phyloP scores from a whole-genome alignment of 2,797 vertebrate genomes.

The Orientallactaga sibirica region DNA sequence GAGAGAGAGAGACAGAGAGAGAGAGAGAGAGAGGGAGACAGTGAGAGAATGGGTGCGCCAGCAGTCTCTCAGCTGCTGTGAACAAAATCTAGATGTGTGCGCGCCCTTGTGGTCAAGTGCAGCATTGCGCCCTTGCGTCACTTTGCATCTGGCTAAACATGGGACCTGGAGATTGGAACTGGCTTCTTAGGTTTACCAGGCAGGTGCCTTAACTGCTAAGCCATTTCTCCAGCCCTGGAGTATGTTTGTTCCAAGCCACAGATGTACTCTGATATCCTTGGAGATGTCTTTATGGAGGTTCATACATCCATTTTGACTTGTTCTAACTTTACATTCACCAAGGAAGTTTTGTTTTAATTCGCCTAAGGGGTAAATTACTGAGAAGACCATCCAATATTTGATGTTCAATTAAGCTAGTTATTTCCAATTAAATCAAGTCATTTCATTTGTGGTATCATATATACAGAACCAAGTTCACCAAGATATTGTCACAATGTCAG shows the following conservation, averaged over 20 bases:
- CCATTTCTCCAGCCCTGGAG: too few species aligned
- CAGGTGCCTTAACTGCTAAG: too few species aligned
- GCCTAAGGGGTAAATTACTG: neutral
- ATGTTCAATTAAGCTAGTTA: conserved; percentile 4
- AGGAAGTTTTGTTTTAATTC: neutral
- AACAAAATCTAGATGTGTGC: too few species aligned
- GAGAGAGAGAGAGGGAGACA: too few species aligned
- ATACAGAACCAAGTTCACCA: neutral
- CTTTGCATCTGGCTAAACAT: too few species aligned
- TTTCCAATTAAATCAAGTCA: neutral
- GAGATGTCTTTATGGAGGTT: neutral
- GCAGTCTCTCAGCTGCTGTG: too few species aligned
- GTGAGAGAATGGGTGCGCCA: too few species aligned
- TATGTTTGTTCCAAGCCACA: neutral
- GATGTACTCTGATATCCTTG: neutral
- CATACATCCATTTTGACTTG: neutral
- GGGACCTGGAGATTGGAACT: too few species aligned
- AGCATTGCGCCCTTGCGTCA: too few species aligned
- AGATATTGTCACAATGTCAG: neutral
- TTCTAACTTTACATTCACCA: neutral
- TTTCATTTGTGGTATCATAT: neutral
- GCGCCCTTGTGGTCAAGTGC: too few species aligned
- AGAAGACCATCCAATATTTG: neutral
- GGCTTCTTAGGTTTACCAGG: too few species aligned
- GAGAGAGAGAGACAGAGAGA: too few species aligned